Evolutionary conservation across 2,797 vertebrate genomes (phyloP).

Genomic region (Periophthalmus magnuspinnatus): DNA sequence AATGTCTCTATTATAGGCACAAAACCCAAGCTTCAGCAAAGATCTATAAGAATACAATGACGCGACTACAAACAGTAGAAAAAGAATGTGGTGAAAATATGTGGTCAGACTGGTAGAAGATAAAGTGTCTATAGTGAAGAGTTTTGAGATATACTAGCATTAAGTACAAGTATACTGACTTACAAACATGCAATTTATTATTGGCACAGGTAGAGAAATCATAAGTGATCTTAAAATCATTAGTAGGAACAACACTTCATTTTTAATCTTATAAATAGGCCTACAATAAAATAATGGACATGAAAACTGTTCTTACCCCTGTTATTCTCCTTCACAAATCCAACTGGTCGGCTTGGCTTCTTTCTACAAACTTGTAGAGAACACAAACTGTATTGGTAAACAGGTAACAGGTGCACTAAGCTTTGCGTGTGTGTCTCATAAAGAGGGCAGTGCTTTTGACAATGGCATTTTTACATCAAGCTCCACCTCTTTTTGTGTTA

Average conservation of each 20-base stretch:
- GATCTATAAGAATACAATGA: slow-evolving; percentile 4
- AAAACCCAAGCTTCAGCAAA: not conserved
- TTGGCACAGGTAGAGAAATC: slow-evolving; percentile 16
- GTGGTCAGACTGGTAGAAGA: slow-evolving; percentile 64
- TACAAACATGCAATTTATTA: slow-evolving; percentile 1
- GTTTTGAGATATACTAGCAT: slow-evolving; percentile 9
- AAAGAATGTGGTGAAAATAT: slow-evolving; percentile 40
- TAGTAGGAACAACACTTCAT: not conserved
- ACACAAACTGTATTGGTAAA: slow-evolving; percentile 20
- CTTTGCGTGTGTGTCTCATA: slow-evolving; percentile 35
- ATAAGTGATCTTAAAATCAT: slow-evolving; percentile 24
- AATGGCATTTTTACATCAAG: slow-evolving; percentile 29
- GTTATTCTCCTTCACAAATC: slow-evolving; percentile 54
- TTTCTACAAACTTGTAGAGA: slow-evolving; percentile 31
- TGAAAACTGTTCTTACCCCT: not conserved
- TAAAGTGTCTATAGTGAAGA: slow-evolving; percentile 19
- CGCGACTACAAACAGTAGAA: slow-evolving; percentile 9
- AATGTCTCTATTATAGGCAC: not conserved
- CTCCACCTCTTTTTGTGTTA: slow-evolving; percentile 63
- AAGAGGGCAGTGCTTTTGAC: slow-evolving; percentile 41
- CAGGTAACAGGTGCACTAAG: slow-evolving; percentile 49
- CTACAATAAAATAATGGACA: not conserved
- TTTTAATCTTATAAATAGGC: too few relatives aligned
- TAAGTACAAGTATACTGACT: slow-evolving; percentile 5
- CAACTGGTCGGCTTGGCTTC: slow-evolving; percentile 6